Conservation (phyloP, 2,888 invertebrate genomes). For the Pseudococcus viburni region DNA sequence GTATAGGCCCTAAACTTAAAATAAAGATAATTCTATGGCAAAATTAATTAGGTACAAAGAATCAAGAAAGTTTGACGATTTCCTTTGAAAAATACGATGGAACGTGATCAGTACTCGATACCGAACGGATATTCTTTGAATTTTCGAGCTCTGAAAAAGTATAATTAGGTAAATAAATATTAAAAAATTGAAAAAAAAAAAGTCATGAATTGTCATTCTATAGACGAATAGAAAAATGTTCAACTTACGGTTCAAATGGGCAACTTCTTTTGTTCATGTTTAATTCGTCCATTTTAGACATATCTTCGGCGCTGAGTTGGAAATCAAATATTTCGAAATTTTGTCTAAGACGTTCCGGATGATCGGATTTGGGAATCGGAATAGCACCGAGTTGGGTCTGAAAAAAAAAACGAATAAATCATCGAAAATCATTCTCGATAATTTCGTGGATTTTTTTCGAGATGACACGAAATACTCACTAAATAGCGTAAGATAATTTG, state of each 20-base stretch:
- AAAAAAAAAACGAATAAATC: not conserved
- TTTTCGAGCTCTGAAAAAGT: slow-evolving; percentile 70
- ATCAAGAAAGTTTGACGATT: too few species aligned
- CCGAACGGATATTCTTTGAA: slow-evolving; percentile 75
- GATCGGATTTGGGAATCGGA: slow-evolving; percentile 69
- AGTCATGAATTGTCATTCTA: too few species aligned
- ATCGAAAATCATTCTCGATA: too few species aligned
- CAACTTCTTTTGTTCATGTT: slow-evolving; percentile 68
- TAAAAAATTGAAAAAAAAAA: not conserved
- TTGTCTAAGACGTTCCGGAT: slow-evolving; percentile 68
- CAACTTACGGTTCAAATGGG: slow-evolving; percentile 68
- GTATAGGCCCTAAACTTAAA: too few species aligned
- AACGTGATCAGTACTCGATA: slow-evolving; percentile 70
- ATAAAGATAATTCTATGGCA: too few species aligned
- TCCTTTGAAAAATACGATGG: too few species aligned
- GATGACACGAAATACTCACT: slow-evolving; percentile 70
- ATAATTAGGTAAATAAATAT: not conserved
- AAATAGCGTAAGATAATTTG: slow-evolving; percentile 81
- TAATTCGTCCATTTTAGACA: slow-evolving; percentile 68
- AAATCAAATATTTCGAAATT: slow-evolving; percentile 69
- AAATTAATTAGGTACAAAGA: too few species aligned
- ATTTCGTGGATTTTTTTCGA: not conserved
- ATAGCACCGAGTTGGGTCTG: slow-evolving; percentile 68
- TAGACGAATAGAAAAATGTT: not conserved
- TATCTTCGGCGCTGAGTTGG: slow-evolving; percentile 68